Percentiles rank a stretch among this genome's conserved stretches.
These are phyloP conservation scores for Strigops habroptila DNA, from an alignment of 2,113 vertebrate genomes.

Conservation along the genomic window DNA sequence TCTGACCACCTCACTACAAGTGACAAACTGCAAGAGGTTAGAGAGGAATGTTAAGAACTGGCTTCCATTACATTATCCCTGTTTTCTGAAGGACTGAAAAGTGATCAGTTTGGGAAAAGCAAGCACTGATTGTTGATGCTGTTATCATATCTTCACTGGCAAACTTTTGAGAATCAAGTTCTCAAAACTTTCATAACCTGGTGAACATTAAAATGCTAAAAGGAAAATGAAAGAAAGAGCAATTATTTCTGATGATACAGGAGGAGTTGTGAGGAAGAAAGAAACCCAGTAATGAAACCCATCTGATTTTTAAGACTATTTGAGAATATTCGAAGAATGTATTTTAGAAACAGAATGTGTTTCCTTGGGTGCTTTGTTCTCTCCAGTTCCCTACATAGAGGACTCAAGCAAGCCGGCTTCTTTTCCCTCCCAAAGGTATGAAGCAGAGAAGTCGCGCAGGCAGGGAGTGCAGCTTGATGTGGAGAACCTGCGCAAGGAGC, in stretches of 20 bases:
- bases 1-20: not conserved
- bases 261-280: not conserved
- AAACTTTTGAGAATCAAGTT: not conserved
- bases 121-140: not conserved
- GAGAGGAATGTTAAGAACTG: not conserved
- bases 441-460: constrained; percentile 74
- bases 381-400: not conserved
- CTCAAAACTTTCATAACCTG: not conserved
- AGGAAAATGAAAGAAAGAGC: not conserved
- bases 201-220: not conserved
- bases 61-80: not conserved
- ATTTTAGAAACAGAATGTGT: not conserved
- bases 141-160: not conserved
- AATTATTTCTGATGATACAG: not conserved
- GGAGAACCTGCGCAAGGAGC: constrained; percentile 73
- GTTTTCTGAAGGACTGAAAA: not conserved
- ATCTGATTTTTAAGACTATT: not conserved
- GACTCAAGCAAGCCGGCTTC: not conserved
- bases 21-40: not conserved
- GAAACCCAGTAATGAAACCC: not conserved
- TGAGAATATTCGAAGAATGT: not conserved
- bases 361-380: not conserved
- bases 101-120: not conserved
- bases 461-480: constrained; percentile 76
- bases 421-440: constrained; percentile 64